Evolutionary conservation across 2,888 invertebrate genomes (phyloP).

Genomic region (Poecilus cupreus): DNA sequence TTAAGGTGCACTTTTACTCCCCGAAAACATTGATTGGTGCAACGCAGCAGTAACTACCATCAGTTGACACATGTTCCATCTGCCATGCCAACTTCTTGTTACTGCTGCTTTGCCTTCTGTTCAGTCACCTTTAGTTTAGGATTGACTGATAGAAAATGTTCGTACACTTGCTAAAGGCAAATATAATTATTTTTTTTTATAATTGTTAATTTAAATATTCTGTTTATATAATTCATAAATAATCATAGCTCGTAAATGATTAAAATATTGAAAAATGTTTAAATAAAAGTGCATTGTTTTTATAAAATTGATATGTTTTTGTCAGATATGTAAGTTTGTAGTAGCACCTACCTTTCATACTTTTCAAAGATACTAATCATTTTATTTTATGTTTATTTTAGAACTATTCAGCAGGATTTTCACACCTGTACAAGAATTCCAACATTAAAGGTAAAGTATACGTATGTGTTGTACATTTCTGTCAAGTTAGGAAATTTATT

Average conservation of each 20-base stretch:
- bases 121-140: slow-evolving; percentile 26
- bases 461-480: neutral
- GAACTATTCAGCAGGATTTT: neutral
- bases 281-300: slow-evolving; percentile 50
- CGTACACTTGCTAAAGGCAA: slow-evolving; percentile 46
- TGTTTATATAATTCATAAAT: slow-evolving; percentile 49
- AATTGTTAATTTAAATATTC: slow-evolving; percentile 42
- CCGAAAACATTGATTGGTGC: neutral
- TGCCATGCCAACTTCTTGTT: neutral
- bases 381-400: slow-evolving; percentile 31
- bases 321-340: slow-evolving; percentile 35
- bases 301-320: slow-evolving; percentile 37
- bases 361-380: neutral
- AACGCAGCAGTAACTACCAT: neutral
- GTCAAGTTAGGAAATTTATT: neutral
- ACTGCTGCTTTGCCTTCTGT: slow-evolving; percentile 3
- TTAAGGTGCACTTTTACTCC: slow-evolving; percentile 5
- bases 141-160: slow-evolving; percentile 36
- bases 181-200: slow-evolving; percentile 46
- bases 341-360: slow-evolving; percentile 26
- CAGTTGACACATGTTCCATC: neutral
- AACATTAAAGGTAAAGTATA: neutral
- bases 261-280: slow-evolving; percentile 50
- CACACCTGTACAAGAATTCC: neutral
- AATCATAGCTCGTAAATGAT: slow-evolving; percentile 50